Percentiles rank a stretch among this genome's conserved stretches.
These are phyloP conservation scores for Rhineura floridana DNA, from an alignment of 2,113 vertebrate species.

Conservation along the genomic window DNA sequence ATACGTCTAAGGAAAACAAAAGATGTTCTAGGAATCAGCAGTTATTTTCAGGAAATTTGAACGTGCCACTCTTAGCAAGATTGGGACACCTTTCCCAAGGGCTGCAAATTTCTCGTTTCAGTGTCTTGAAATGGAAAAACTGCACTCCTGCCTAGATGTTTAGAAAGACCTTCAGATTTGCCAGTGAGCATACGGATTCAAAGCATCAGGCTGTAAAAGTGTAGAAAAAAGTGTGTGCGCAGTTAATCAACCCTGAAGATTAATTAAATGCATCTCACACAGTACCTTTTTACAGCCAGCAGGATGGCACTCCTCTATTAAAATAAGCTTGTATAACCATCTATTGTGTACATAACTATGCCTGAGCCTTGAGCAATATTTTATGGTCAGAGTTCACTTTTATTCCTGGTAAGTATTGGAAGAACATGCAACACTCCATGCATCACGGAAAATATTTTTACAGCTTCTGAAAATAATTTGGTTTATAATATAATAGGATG, in stretches of 20 bases:
- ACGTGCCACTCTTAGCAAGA: background rate
- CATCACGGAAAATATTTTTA: conserved; percentile 15
- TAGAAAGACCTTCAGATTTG: conserved; percentile 42
- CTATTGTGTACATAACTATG: background rate
- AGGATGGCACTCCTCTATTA: background rate
- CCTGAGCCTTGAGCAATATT: background rate
- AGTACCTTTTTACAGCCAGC: background rate
- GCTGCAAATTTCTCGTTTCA: background rate
- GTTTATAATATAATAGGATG: background rate
- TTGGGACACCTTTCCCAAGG: conserved; percentile 4
- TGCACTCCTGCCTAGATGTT: conserved; percentile 16
- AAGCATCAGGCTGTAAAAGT: background rate
- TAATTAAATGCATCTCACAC: conserved; percentile 7
- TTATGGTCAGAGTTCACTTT: background rate
- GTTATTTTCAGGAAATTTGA: background rate
- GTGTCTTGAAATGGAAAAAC: conserved; percentile 25
- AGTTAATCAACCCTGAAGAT: background rate
- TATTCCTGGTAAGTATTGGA: background rate
- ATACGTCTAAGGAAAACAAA: conserved; percentile 28
- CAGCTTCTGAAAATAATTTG: conserved; percentile 19
- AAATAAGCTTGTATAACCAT: background rate
- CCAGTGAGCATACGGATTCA: conserved; percentile 1
- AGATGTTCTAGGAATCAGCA: background rate
- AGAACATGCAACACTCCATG: conserved; percentile 33
- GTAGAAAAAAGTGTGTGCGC: background rate